phyloP scores from a whole-genome alignment of 2,888 invertebrate genomes.

The Gisinianus flammeolus region DNA sequence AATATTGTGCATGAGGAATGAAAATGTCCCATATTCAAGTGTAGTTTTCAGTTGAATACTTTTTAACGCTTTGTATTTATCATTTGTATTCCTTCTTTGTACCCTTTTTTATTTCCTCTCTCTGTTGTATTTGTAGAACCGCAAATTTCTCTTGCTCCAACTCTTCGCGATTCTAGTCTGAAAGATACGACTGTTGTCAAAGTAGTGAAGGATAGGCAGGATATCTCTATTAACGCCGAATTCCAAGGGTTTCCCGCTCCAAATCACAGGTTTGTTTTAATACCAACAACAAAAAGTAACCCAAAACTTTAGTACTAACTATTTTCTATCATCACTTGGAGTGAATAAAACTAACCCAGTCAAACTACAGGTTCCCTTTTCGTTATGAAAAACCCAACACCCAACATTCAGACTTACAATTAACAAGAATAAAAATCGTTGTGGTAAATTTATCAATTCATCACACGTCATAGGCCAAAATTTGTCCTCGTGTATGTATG shows the following conservation, averaged over 20 bases:
- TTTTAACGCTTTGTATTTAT: not conserved
- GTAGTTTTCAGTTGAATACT: not conserved
- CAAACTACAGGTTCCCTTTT: too few relatives aligned
- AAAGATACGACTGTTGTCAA: constrained; percentile 56
- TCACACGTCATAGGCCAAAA: too few relatives aligned
- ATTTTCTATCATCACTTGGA: too few relatives aligned
- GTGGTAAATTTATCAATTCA: not conserved
- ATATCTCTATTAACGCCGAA: constrained; percentile 59
- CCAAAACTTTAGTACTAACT: not conserved
- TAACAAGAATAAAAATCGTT: not conserved
- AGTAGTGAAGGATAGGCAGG: constrained; percentile 54
- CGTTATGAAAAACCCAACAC: constrained; percentile 33
- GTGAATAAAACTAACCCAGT: too few relatives aligned
- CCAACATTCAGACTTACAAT: constrained; percentile 39
- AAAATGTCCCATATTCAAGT: constrained; percentile 33
- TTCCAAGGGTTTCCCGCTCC: constrained; percentile 57
- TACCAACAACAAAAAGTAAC: not conserved
- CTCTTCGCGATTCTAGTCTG: constrained; percentile 62
- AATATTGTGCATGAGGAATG: constrained; percentile 10
- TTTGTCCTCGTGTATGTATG: not conserved
- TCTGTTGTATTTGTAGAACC: constrained; percentile 58
- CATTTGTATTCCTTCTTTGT: not conserved
- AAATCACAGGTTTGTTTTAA: constrained; percentile 53
- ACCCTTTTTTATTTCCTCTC: not conserved
- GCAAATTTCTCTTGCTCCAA: constrained; percentile 64